These are phyloP conservation scores for Umimayanthus kanabou DNA, from an alignment of 92 coral and sea anemone species.

Conservation along the genomic window DNA sequence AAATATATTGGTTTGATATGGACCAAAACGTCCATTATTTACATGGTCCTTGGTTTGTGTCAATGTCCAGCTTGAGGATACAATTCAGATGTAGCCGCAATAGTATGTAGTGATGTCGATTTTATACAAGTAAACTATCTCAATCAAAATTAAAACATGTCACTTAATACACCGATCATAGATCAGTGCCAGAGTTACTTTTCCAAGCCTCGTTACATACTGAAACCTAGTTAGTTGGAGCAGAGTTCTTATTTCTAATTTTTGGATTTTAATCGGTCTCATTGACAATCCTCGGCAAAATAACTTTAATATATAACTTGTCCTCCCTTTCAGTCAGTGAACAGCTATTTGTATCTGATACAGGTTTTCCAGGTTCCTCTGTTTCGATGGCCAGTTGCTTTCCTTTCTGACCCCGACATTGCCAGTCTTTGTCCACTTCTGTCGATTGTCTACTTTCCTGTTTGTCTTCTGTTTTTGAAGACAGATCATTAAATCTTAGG, in stretches of 20 bases:
- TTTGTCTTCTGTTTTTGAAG: neutral
- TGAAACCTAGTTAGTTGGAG: neutral
- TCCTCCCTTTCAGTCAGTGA: slow-evolving; percentile 28
- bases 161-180: too few relatives aligned
- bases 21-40: neutral
- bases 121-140: neutral
- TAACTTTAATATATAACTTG: slow-evolving; percentile 13
- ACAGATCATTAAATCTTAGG: neutral
- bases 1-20: neutral
- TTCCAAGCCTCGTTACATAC: neutral
- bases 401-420: neutral
- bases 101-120: neutral
- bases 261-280: neutral
- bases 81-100: neutral
- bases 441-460: neutral
- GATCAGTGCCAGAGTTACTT: neutral
- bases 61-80: neutral
- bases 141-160: neutral
- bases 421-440: neutral
- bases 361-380: neutral
- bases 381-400: neutral
- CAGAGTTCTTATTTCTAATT: too few relatives aligned
- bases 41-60: too few relatives aligned
- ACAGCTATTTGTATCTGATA: neutral
- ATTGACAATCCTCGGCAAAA: slow-evolving; percentile 13